These are phyloP conservation scores for Anhinga anhinga DNA, from an alignment of 2,113 vertebrate genomes.

Conservation along the genomic window DNA sequence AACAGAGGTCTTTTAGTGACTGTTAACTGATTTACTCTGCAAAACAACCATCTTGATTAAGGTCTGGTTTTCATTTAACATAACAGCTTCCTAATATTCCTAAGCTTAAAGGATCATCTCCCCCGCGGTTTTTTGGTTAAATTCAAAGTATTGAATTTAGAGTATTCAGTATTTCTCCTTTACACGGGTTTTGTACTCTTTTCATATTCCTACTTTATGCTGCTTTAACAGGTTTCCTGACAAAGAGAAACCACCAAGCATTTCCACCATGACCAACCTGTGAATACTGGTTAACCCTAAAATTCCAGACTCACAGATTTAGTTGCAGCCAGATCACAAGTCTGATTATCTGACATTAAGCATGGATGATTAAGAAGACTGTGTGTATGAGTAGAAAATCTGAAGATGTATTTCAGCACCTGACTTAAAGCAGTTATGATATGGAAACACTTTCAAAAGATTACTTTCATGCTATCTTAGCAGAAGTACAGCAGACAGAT, in stretches of 20 bases:
- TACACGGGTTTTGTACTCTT: not conserved
- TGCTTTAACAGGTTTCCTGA: not conserved
- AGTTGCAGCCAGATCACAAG: not conserved
- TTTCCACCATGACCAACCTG: not conserved
- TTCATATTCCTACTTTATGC: not conserved
- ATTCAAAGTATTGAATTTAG: not conserved
- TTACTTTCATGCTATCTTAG: conserved; percentile 71
- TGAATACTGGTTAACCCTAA: not conserved
- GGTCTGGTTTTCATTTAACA: not conserved
- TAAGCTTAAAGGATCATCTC: not conserved
- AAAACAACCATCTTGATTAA: not conserved
- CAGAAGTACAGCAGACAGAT: conserved; percentile 77
- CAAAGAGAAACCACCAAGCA: not conserved
- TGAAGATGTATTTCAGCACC: conserved; percentile 56
- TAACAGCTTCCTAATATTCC: not conserved
- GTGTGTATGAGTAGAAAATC: conserved; percentile 53
- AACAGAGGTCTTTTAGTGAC: not conserved
- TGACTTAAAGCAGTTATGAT: conserved; percentile 65
- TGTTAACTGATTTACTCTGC: not conserved
- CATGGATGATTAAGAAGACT: conserved; percentile 61
- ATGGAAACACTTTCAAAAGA: conserved; percentile 66
- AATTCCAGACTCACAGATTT: not conserved
- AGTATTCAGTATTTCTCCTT: not conserved
- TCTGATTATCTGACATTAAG: conserved; percentile 49
- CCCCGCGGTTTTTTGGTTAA: not conserved